A percentile compares a stretch with the other conserved stretches of the same genome.
These are phyloP conservation scores for Pantherophis guttatus DNA, from an alignment of 2,113 vertebrate genomes.

Conservation along the genomic window DNA sequence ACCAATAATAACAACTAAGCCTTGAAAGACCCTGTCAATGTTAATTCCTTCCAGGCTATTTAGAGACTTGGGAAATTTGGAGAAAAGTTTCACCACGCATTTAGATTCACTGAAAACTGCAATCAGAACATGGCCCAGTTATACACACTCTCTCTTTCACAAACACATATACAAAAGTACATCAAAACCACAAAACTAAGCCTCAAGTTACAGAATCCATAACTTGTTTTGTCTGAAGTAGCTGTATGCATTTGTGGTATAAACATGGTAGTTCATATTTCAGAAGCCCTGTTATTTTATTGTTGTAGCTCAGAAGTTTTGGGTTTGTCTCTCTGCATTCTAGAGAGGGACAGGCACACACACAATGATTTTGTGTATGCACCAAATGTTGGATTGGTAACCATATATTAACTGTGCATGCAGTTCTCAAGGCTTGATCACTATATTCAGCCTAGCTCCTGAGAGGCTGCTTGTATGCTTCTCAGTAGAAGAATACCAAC, in stretches of 20 bases:
- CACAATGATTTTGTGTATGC: background rate
- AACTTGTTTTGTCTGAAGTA: slow-evolving; percentile 39
- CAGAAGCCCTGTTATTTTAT: slow-evolving; percentile 42
- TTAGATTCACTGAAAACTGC: slow-evolving; percentile 54
- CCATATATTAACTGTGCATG: background rate
- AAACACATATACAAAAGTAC: slow-evolving; percentile 32
- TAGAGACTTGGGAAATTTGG: background rate
- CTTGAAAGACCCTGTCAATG: background rate
- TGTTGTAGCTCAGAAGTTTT: slow-evolving; percentile 39
- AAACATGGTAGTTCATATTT: slow-evolving; percentile 11
- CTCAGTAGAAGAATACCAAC: background rate
- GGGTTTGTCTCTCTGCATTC: slow-evolving; percentile 7
- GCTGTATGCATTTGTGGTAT: slow-evolving; percentile 23
- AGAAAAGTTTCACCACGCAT: slow-evolving; percentile 23
- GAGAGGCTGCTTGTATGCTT: background rate
- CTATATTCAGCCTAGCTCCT: background rate
- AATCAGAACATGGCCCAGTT: slow-evolving; percentile 54
- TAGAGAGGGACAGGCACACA: slow-evolving; percentile 44
- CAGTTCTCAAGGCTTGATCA: background rate
- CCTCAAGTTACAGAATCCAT: slow-evolving; percentile 49
- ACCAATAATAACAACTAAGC: background rate
- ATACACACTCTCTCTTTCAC: slow-evolving; percentile 26
- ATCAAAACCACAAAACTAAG: slow-evolving; percentile 28
- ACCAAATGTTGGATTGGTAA: slow-evolving; percentile 6
- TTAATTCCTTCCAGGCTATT: background rate